Evolutionary conservation across 1,140 invertebrate genomes (phyloP).

Genomic region (Zophobas morio): DNA sequence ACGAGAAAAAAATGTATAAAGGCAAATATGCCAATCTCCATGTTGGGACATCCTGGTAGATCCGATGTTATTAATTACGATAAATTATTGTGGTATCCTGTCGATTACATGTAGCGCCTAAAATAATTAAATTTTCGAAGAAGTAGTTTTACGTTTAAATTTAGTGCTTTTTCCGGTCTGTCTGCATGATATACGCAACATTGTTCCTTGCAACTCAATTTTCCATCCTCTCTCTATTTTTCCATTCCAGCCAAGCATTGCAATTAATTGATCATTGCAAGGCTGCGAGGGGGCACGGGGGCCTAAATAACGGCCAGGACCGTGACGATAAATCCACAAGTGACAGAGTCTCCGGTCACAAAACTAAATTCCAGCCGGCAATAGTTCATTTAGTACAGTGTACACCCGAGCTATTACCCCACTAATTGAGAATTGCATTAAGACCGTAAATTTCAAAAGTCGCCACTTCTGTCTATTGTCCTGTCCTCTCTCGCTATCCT

Average conservation of each 20-base stretch:
- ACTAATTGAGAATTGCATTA: conserved; percentile 65
- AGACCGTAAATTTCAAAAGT: conserved; percentile 64
- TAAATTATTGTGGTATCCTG: too few species aligned
- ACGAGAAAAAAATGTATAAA: too few species aligned
- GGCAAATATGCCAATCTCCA: too few species aligned
- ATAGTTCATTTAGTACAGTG: conserved; percentile 63
- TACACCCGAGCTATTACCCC: conserved; percentile 63
- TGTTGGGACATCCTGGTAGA: too few species aligned
- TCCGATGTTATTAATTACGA: too few species aligned
- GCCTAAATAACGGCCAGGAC: conserved; percentile 51
- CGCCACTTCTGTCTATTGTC: conserved; percentile 62
- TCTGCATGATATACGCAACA: too few species aligned
- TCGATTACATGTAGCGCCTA: too few species aligned
- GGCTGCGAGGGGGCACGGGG: conserved; percentile 1
- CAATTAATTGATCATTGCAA: conserved; percentile 18
- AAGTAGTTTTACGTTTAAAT: too few species aligned
- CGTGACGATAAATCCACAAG: conserved; percentile 58
- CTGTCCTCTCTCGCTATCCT: conserved; percentile 43
- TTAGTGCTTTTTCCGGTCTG: too few species aligned
- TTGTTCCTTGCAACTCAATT: neutral
- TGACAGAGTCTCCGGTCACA: conserved; percentile 60
- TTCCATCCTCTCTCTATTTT: neutral
- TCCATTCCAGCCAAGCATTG: neutral
- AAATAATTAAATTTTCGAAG: too few species aligned
- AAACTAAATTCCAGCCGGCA: conserved; percentile 64